Base-by-base conservation (phyloP, 23 tunicate genomes). In the Halocynthia roretzi region DNA sequence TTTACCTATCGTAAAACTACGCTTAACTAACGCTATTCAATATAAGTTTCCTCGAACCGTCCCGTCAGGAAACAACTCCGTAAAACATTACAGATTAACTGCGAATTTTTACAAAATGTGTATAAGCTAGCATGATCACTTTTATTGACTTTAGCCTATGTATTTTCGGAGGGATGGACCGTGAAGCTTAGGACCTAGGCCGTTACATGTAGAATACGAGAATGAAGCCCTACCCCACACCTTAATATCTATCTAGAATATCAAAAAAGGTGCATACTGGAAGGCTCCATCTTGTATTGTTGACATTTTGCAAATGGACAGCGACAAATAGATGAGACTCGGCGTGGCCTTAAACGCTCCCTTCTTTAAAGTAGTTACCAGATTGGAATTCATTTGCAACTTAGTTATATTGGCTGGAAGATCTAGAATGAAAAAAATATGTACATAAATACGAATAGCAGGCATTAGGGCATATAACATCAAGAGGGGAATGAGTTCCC, bases 361-460 rank as follows among this genome's bases (percentile, higher is more conserved):
- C 49, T 53, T 44, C 11, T 70, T 48, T 53, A 70, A 70, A 17
- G 44, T 70, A 44, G 23, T 48, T 8, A 70, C 11, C 61, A 54
- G 5, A 23, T 70, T 70, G 23, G 10, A 19, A 70, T 50, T 48
- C 75, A 70, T 48, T 67, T 44, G 71, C 71, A 67, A 67, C 21
- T 14, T 11, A 19, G 71, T 44, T 44, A 67, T 67, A n/a, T 67
- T 44, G 18, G 21, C 71, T 44, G 23, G 21, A 67, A n/a, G 22
- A 67, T 67, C 71, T 67, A 19, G 23, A 67, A 12, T 15, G 17
- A 4, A 15, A 18, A 57, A 18, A 60, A 15, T 60, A 18, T 60
- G 17, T 15, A 60, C 64, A 60, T 15, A 60, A 60, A 60, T 60
- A 18, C 64, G 17, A 15, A 15, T 60, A 18, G 4, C 64, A 10